Evolutionary conservation across 2,113 vertebrate species (phyloP).

Genomic region (Gadus macrocephalus): DNA sequence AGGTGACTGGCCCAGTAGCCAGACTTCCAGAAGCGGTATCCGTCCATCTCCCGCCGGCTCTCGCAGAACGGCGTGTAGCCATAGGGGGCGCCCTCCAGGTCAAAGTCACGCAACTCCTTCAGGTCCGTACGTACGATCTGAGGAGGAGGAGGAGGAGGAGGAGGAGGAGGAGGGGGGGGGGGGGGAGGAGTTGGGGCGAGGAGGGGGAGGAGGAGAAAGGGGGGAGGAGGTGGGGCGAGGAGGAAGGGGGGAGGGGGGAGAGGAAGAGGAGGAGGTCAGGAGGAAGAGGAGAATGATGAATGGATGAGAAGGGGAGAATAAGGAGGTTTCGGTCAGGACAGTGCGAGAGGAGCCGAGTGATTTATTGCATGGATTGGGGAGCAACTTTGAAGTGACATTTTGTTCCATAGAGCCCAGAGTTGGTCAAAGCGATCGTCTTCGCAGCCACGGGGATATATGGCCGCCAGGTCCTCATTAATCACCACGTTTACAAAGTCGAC

Average conservation of each 20-base stretch:
- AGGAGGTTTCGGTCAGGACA: neutral
- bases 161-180: constrained; percentile 72
- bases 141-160: neutral
- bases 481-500: neutral
- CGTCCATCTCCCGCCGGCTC: constrained; percentile 94
- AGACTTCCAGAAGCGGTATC: constrained; percentile 96
- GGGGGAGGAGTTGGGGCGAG: too few species aligned
- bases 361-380: neutral
- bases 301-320: constrained; percentile 70
- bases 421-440: neutral
- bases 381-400: neutral
- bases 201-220: neutral
- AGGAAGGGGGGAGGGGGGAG: constrained; percentile 32
- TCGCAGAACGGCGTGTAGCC: constrained; percentile 98
- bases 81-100: constrained; percentile 92
- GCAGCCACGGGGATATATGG: neutral
- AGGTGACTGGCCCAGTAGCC: constrained; percentile 98
- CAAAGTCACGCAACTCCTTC: constrained; percentile 90
- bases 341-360: neutral
- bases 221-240: constrained; percentile 65
- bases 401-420: neutral
- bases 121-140: constrained; percentile 96
- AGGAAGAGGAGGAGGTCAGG: neutral
- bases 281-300: constrained; percentile 11
- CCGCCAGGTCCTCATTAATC: neutral